Evolutionary conservation across 2,113 vertebrate genomes (phyloP).

Genomic region (Phalacrocorax brasilianus): DNA sequence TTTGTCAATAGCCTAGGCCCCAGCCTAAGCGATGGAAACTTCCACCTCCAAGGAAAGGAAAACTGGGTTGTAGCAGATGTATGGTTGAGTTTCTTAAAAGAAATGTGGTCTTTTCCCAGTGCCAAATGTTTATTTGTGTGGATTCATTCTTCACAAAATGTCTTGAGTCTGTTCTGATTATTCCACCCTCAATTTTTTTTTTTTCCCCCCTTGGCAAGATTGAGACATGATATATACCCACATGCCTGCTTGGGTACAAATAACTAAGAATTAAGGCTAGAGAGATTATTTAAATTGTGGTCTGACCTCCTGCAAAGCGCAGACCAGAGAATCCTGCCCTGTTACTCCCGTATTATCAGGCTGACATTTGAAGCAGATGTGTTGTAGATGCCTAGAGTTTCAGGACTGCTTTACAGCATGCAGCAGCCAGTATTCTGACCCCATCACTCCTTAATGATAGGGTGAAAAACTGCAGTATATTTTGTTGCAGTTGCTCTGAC

Average conservation of each 20-base stretch:
- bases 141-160: not conserved
- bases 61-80: not conserved
- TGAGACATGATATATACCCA: not conserved
- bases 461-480: not conserved
- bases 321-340: not conserved
- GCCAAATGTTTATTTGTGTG: constrained; percentile 29
- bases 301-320: not conserved
- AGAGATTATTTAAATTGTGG: constrained; percentile 7
- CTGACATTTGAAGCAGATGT: not conserved
- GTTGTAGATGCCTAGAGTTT: not conserved
- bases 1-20: not conserved
- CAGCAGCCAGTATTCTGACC: not conserved
- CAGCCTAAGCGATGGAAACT: not conserved
- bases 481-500: not conserved
- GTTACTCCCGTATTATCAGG: not conserved
- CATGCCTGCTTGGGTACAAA: not conserved
- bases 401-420: not conserved
- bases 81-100: not conserved
- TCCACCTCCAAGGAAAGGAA: not conserved
- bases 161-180: constrained; percentile 19
- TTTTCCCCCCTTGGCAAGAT: not conserved
- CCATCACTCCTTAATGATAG: not conserved
- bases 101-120: not conserved
- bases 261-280: not conserved
- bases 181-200: not conserved